Conservation (phyloP, 2,113 vertebrate species). For the Podocnemis expansa region DNA sequence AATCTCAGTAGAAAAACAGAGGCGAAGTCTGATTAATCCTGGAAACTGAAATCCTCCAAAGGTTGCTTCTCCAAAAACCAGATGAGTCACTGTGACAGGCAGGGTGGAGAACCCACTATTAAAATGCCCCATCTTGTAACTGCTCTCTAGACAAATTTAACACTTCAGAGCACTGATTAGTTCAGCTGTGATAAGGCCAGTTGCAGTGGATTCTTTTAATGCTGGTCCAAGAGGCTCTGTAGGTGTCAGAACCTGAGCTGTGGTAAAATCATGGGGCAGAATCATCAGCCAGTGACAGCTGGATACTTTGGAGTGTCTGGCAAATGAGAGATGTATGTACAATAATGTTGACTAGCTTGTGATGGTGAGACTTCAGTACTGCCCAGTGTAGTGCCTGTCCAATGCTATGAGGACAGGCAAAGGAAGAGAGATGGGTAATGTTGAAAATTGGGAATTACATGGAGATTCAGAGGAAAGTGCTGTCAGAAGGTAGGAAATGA, state of each 20-base stretch:
- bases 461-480: neutral
- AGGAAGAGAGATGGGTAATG: neutral
- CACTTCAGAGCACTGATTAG: neutral
- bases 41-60: neutral
- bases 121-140: neutral
- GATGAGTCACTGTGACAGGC: neutral
- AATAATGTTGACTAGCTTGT: neutral
- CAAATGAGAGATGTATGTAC: neutral
- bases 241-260: neutral
- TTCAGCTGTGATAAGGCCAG: neutral
- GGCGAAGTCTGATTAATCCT: neutral
- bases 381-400: fast-evolving
- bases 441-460: neutral
- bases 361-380: neutral
- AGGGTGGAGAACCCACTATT: neutral
- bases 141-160: neutral
- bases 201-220: neutral
- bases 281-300: neutral
- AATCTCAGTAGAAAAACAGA: neutral
- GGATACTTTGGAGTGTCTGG: fast-evolving
- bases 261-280: neutral
- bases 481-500: neutral
- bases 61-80: neutral
- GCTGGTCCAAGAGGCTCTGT: neutral
- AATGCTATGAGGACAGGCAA: neutral